These are phyloP conservation scores for Ibidorhyncha struthersii DNA, from an alignment of 2,113 vertebrate species.

Conservation along the genomic window DNA sequence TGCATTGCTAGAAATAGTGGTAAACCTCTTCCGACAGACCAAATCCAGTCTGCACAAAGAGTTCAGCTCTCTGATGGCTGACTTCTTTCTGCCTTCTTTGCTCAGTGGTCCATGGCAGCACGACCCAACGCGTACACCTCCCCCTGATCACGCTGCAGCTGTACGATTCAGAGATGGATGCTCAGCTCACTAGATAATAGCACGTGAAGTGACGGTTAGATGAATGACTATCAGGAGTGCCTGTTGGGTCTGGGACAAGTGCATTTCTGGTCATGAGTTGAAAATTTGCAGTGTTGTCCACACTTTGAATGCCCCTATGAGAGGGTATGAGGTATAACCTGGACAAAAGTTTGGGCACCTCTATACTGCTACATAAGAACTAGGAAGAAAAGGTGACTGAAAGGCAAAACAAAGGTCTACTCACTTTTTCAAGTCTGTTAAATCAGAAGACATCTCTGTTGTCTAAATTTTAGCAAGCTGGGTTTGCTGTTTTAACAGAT, in stretches of 20 bases:
- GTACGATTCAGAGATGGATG: not conserved
- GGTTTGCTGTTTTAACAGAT: not conserved
- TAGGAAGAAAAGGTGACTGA: not conserved
- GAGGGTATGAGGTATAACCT: not conserved
- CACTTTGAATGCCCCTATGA: not conserved
- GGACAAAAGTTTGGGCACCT: not conserved
- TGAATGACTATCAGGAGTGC: not conserved
- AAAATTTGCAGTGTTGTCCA: not conserved
- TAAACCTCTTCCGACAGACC: not conserved
- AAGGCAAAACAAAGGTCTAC: not conserved
- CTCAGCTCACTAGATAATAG: not conserved
- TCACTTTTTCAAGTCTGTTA: not conserved
- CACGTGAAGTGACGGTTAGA: not conserved
- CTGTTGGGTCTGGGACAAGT: not conserved
- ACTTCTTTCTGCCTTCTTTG: not conserved
- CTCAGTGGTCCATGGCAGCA: not conserved
- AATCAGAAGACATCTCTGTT: not conserved
- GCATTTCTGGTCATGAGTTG: not conserved
- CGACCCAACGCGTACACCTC: fast-evolving
- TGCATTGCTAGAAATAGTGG: fast-evolving
- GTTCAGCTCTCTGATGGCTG: not conserved
- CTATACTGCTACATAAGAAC: not conserved
- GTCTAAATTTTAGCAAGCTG: not conserved
- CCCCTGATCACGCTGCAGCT: not conserved
- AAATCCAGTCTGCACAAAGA: not conserved